phyloP scores from a whole-genome alignment of 2,888 invertebrate species.

The Dicycla oo region DNA sequence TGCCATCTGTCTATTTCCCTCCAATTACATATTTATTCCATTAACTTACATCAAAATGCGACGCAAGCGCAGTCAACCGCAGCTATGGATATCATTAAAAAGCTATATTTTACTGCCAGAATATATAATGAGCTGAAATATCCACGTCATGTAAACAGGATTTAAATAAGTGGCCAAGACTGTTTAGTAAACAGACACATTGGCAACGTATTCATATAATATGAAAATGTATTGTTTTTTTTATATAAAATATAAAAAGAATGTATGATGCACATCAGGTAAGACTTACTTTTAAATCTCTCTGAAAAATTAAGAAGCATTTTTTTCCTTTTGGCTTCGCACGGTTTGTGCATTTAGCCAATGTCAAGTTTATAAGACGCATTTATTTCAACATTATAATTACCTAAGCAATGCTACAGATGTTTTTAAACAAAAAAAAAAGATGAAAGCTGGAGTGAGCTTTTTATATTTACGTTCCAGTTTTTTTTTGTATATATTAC shows the following conservation, averaged over 20 bases:
- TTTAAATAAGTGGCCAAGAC: constrained; percentile 50
- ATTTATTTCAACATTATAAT: constrained; percentile 8
- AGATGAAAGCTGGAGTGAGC: constrained; percentile 21
- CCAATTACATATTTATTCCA: constrained; percentile 41
- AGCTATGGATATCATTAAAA: constrained; percentile 54
- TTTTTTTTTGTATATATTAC: constrained; percentile 12
- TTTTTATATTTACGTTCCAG: constrained; percentile 31
- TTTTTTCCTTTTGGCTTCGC: no score
- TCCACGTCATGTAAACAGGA: constrained; percentile 56
- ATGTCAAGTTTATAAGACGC: no score
- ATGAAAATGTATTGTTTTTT: constrained; percentile 12
- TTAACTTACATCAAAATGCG: constrained; percentile 43
- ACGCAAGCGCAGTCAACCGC: constrained; percentile 15
- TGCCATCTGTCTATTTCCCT: neutral
- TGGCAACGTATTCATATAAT: constrained; percentile 23
- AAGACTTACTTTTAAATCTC: neutral
- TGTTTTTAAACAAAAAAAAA: constrained; percentile 19
- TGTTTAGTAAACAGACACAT: constrained; percentile 50
- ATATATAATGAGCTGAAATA: constrained; percentile 53
- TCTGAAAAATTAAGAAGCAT: neutral
- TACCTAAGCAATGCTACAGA: neutral
- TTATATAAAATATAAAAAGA: neutral
- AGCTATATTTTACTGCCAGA: constrained; percentile 50
- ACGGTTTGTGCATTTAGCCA: no score
- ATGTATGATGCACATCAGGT: neutral